Evolutionary conservation across 1,140 invertebrate species (phyloP), one percentile per base, ranked within the genome.

Genomic region (Hestina assimilis): DNA sequence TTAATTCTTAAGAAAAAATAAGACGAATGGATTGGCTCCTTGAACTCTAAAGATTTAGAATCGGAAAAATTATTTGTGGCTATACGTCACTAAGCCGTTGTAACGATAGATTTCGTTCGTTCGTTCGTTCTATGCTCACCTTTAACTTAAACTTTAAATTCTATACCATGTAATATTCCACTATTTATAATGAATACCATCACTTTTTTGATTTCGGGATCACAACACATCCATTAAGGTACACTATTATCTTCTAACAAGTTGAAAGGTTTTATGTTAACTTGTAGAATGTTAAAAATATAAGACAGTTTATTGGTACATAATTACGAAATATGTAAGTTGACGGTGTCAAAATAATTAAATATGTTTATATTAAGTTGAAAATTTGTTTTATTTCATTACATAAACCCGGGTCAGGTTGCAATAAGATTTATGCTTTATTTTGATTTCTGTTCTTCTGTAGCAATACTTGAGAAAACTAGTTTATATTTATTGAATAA

Each of bases 311-410:
- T 66, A 75, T 80, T 72, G 75, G 66, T 77, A 79, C 60, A 63
- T 75, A 68, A 70, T 62, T 75, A 63, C 72, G 70, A 73, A 73
- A 74, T 76, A 72, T 79, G 72, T 76, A 75, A 76, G 69, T 82
- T 87, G 83, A 86, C 83, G 52, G 76, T 84, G 83, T 86, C 81
- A 84, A 84, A 79, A 82, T 80, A 83, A 79, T 82, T 80, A 81
- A 72, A 73, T 79, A 79, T 79, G 78, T 86, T 84, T 80, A 74
- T 81, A 81, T 71, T 75, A 72, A 67, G 68, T 66, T 63, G n/a
- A 54, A 56, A 11, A 38, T 58, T 66, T 63, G 71, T 83, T 85
- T 85, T 72, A 76, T 81, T 85, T 72, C n/a, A 19, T 9, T 1
- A 11, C 6, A 1, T 7, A 31, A 31, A 3, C 1, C 5, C 2